Conservation (phyloP, 2,888 invertebrate genomes). For the Dryobotodes eremita region DNA sequence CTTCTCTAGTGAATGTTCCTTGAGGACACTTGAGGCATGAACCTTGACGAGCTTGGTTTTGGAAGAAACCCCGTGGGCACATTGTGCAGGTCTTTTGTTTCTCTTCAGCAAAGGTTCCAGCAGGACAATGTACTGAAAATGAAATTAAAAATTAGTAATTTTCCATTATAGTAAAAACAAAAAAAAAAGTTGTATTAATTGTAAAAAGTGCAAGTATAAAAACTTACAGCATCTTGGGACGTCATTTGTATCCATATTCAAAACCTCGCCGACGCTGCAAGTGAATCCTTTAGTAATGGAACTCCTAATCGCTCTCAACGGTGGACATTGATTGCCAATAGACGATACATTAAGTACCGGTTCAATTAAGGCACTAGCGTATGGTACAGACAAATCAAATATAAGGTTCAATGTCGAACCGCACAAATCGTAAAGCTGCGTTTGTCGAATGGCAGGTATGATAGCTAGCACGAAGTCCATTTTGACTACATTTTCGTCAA, state of each 20-base stretch:
- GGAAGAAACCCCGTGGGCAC: conserved; percentile 98
- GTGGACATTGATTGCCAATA: conserved; percentile 98
- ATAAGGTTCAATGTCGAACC: conserved; percentile 98
- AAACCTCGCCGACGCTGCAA: conserved; percentile 97
- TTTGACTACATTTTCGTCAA: conserved; percentile 97
- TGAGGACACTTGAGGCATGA: conserved; percentile 97
- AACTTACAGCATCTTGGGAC: conserved; percentile 97
- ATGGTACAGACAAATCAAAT: conserved; percentile 98
- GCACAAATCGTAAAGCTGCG: conserved; percentile 98
- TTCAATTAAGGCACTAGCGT: conserved; percentile 97
- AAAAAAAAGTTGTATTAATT: background rate
- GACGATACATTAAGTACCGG: conserved; percentile 96
- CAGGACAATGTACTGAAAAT: conserved; percentile 97
- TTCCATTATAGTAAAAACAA: background rate
- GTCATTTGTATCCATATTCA: conserved; percentile 97
- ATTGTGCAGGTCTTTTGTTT: conserved; percentile 97
- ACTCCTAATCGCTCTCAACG: conserved; percentile 96
- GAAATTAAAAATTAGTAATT: conserved; percentile 25
- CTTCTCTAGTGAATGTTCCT: conserved; percentile 97
- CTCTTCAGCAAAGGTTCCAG: conserved; percentile 97
- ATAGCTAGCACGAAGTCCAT: conserved; percentile 97
- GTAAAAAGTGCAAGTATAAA: conserved; percentile 11
- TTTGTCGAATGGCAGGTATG: conserved; percentile 96
- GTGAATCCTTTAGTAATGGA: conserved; percentile 97
- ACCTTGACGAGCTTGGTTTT: conserved; percentile 97